Evolutionary conservation across 2,113 vertebrate species (phyloP).

Genomic region (Pampusana beccarii): DNA sequence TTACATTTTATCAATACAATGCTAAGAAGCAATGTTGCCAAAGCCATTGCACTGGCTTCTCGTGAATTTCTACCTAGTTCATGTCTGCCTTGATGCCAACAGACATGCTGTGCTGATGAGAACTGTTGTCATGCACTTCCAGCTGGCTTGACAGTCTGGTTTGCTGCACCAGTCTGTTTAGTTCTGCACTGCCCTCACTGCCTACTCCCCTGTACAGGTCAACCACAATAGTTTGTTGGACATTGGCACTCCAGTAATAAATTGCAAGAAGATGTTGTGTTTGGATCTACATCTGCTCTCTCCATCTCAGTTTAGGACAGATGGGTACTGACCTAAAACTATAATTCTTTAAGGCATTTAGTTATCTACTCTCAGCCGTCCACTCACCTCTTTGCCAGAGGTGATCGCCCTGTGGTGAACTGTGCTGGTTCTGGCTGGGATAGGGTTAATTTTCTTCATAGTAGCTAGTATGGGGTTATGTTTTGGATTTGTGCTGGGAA

Average conservation of each 20-base stretch:
- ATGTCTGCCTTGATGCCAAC: neutral
- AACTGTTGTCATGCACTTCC: neutral
- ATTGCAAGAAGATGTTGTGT: neutral
- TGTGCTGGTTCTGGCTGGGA: too few species aligned
- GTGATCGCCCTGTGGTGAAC: fast-evolving
- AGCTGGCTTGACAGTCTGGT: neutral
- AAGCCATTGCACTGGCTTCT: neutral
- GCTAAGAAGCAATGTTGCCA: neutral
- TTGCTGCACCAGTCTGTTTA: neutral
- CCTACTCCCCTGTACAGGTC: neutral
- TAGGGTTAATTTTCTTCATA: too few species aligned
- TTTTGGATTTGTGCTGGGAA: too few species aligned
- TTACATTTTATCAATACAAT: neutral
- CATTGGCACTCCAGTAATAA: neutral
- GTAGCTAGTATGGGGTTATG: too few species aligned
- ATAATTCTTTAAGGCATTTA: neutral
- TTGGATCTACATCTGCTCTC: neutral
- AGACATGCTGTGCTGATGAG: neutral
- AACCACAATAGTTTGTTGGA: neutral
- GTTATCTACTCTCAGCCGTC: neutral
- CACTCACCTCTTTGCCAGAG: neutral
- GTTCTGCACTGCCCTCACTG: neutral
- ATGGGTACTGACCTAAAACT: neutral
- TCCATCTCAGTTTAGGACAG: neutral
- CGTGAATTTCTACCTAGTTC: neutral